Conservation (phyloP, 2,888 invertebrate species). For the Pollenia griseotomentosa region DNA sequence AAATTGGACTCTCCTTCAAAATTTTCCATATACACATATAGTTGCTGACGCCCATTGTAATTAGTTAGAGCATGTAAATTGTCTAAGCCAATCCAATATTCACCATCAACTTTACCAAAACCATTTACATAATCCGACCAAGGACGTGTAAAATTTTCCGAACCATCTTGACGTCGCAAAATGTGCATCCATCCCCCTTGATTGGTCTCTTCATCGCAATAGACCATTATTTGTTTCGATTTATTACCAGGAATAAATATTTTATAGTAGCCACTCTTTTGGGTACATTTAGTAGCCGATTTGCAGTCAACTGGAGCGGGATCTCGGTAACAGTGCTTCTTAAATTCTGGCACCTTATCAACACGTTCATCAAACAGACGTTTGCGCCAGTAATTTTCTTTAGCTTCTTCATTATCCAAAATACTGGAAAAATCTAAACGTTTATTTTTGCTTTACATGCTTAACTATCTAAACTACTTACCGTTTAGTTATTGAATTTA, state of each 20-base stretch:
- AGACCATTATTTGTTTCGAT: not conserved
- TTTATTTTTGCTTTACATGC: too few relatives aligned
- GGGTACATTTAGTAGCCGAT: constrained; percentile 25
- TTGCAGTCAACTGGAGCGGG: constrained; percentile 26
- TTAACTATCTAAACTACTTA: not conserved
- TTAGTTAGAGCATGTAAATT: constrained; percentile 30
- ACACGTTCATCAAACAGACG: constrained; percentile 30
- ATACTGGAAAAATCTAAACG: not conserved
- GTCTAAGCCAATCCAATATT: constrained; percentile 50
- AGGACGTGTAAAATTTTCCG: constrained; percentile 28
- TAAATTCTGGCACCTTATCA: constrained; percentile 8
- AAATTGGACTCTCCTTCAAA: constrained; percentile 13
- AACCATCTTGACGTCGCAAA: constrained; percentile 33
- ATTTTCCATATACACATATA: constrained; percentile 32
- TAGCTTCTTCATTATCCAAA: not conserved
- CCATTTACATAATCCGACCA: constrained; percentile 43
- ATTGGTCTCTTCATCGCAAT: constrained; percentile 24
- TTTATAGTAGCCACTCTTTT: constrained; percentile 47
- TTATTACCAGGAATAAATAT: not conserved
- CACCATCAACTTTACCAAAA: constrained; percentile 28
- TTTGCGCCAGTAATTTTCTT: not conserved
- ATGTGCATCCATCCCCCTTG: constrained; percentile 46
- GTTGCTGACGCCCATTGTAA: constrained; percentile 30
- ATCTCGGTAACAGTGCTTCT: not conserved
- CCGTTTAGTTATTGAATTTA: not conserved